Evolutionary conservation across 2,113 vertebrate species (phyloP).

Genomic region (Calidris pygmaea): DNA sequence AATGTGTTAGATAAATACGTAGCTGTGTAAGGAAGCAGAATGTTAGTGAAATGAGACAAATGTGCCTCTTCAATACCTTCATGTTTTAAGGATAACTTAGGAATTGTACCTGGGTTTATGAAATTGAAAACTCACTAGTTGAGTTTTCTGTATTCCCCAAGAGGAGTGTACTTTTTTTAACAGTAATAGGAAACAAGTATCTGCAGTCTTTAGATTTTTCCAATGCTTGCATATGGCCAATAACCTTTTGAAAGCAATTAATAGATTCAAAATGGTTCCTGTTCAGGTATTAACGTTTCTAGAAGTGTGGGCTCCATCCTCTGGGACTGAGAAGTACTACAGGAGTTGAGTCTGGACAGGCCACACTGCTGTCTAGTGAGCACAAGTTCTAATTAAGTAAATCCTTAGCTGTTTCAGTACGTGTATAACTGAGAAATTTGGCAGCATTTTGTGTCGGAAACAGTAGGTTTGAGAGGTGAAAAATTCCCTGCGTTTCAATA

Average conservation of each 20-base stretch:
- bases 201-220: not conserved
- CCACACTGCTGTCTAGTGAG: not conserved
- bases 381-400: not conserved
- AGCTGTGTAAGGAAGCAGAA: not conserved
- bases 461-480: not conserved
- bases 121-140: not conserved
- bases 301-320: not conserved
- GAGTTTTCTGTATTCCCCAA: not conserved
- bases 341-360: not conserved
- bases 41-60: not conserved
- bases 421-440: not conserved
- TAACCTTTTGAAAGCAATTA: not conserved
- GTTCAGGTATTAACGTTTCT: not conserved
- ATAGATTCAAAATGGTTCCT: not conserved
- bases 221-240: rapidly evolving
- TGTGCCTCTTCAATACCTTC: not conserved
- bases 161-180: not conserved
- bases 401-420: not conserved
- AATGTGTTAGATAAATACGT: not conserved
- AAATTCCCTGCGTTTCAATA: not conserved
- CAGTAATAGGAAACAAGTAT: not conserved
- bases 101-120: not conserved
- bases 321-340: not conserved
- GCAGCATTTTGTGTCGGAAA: not conserved
- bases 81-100: not conserved